Evolutionary conservation across 2,113 vertebrate genomes (phyloP), one percentile per base, ranked within the genome.

Genomic region (Lagopus muta): DNA sequence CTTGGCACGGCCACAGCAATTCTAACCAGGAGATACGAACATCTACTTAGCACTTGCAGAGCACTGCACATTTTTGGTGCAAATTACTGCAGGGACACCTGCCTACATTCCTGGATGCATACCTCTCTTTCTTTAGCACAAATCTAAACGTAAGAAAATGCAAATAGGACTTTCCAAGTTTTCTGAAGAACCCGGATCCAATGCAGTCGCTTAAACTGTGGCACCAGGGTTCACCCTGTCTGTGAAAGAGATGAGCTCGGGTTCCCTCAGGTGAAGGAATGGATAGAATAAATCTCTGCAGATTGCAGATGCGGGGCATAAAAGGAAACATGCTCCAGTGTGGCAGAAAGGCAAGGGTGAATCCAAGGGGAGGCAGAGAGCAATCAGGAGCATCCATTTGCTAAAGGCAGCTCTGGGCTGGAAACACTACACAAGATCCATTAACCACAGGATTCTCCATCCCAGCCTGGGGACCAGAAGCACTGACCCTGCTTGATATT

Each of bases 251-350:
- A 19, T 4, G 24, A 28, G 7, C 5, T 82, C 45, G 30, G 45
- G 90, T 57, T 10, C 8, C 38, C 21, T n/a, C 34, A 42, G 32
- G 43, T 13, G 27, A 25, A 88, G 40, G 57, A 52, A 30, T 2
- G 14, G 15, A 4, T 1, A n/a, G 73, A 74, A 16, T 9, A 62
- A 42, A 65, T 2, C 20, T n/a, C 69, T 13, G 8, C 45, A 8
- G 45, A 77, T 34, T 10, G 6, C 5, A 2, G 30, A 34, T 0
- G 0, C 13, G 18, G 20, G 43, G 8, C 38, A 1, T 4, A 32
- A 47, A 47, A 54, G n/a, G 64, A 70, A 83, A 81, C 19, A 15
- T 11, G 7, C n/a, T 40, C 52, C 7, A 0, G n/a, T 13, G 28
- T 10, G 1, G 0, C 61, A 73, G 47, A 58, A 77, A 60, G 79